Conservation (phyloP, 2,797 vertebrate genomes). For the Sebastes taczanowskii region DNA sequence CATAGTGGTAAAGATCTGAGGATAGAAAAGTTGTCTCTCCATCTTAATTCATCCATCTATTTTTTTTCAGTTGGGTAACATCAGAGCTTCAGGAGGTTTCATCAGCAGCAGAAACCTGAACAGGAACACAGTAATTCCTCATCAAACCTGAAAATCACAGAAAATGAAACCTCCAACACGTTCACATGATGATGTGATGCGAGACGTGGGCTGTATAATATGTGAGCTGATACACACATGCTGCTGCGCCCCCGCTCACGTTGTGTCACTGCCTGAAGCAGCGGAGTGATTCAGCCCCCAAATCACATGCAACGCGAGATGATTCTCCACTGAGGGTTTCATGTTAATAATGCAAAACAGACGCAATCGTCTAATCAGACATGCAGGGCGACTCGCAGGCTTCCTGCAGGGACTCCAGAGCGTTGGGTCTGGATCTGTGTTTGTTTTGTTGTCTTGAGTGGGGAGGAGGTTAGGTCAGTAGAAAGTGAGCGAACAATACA, state of each 20-base stretch:
- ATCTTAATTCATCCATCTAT: background rate
- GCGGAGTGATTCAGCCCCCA: background rate
- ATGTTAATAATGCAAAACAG: conserved; percentile 20
- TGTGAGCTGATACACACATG: background rate
- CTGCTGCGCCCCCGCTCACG: background rate
- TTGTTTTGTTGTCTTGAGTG: background rate
- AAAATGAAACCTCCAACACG: background rate
- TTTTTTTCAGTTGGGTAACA: background rate
- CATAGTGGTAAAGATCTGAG: no score
- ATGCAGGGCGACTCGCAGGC: background rate
- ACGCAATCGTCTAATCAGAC: background rate
- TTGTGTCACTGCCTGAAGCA: background rate
- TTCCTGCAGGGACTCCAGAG: background rate
- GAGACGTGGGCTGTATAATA: background rate
- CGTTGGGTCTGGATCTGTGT: background rate
- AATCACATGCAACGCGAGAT: background rate
- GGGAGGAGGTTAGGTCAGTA: background rate
- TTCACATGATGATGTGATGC: background rate
- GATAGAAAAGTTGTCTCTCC: background rate
- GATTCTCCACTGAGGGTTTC: background rate
- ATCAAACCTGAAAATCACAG: background rate
- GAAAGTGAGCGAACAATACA: background rate
- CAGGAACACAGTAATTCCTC: background rate
- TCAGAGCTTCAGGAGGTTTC: background rate
- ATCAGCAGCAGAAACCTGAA: background rate